Conservation (phyloP, 2,888 invertebrate species). For the Elmis aenea region DNA sequence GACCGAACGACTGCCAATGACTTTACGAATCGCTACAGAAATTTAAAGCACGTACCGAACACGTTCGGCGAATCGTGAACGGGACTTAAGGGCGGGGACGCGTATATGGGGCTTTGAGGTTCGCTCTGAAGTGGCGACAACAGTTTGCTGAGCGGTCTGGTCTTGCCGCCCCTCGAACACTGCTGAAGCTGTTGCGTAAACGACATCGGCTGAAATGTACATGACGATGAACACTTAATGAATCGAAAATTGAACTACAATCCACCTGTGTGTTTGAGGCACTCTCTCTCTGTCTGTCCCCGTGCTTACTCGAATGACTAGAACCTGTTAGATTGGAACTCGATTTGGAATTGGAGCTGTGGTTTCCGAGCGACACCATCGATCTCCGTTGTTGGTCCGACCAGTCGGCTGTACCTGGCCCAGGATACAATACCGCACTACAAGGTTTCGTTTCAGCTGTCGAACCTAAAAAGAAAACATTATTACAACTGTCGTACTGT, state of each 20-base stretch:
- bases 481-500: no score
- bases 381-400: conserved; percentile 49
- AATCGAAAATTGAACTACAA: not conserved
- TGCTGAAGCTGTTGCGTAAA: conserved; percentile 91
- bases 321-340: conserved; percentile 70
- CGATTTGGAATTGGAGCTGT: conserved; percentile 74
- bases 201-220: conserved; percentile 62
- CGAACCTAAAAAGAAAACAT: conserved; percentile 44
- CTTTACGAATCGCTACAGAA: not conserved
- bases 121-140: conserved; percentile 59
- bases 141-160: conserved; percentile 59
- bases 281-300: conserved; percentile 37
- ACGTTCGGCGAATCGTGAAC: conserved; percentile 44
- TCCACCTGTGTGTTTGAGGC: conserved; percentile 34
- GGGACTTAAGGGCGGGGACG: conserved; percentile 62
- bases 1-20: not conserved
- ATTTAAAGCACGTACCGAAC: conserved; percentile 36
- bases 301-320: conserved; percentile 46
- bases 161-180: conserved; percentile 65
- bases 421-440: conserved; percentile 53
- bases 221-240: conserved; percentile 5
- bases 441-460: conserved; percentile 61
- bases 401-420: conserved; percentile 43
- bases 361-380: conserved; percentile 59
- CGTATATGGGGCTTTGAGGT: conserved; percentile 66